Evolutionary conservation across 1,140 invertebrate species (phyloP), one percentile per base, ranked within the genome.

Genomic region (Phymastichus coffea): DNA sequence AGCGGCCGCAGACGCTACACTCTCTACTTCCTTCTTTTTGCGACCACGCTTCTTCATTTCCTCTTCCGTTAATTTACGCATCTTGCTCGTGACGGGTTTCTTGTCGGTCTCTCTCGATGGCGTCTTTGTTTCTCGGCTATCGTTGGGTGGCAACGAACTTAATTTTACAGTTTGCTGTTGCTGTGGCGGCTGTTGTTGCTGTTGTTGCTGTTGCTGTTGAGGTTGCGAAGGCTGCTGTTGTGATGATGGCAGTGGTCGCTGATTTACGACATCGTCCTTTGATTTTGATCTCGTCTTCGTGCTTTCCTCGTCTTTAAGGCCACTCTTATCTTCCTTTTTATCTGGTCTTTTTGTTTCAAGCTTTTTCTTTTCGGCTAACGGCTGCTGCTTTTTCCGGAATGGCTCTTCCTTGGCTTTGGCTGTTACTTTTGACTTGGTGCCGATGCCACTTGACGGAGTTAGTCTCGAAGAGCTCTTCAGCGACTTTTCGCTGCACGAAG

Each of bases 21-120:
- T 56, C 3, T 84, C 83, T 17, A 74, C 71, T 20, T 84, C 83
- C 20, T 83, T 82, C 0, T 75, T 71, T 43, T 82, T 82, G 8
- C 82, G 77, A 0, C 81, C 82, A 1, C 80, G 73, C 60, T 80
- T 80, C 25, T 76, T 76, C 40, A 79, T 40, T 26, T 80, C 78
- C 15, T 81, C 81, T n/a, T 80, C 81, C 0, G 73, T 76, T 48
- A 80, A 73, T 2, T 77, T 71, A 51, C 76, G 75, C 51, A 80
- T 81, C 55, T 76, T 77, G 0, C 76, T 66, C 9, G 25, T n/a
- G 7, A 79, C 70, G 4, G 73, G 68, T 64, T 83, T 84, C 58
- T 74, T 76, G 1, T 80, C 77, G 6, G 28, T 33, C 38, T 80
- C 77, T 28, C 71, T 70, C 0, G 71, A 71, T 2, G 71, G 70